These are phyloP conservation scores for Cinclus mexicanus DNA, from an alignment of 2,113 vertebrate genomes.

Conservation along the genomic window DNA sequence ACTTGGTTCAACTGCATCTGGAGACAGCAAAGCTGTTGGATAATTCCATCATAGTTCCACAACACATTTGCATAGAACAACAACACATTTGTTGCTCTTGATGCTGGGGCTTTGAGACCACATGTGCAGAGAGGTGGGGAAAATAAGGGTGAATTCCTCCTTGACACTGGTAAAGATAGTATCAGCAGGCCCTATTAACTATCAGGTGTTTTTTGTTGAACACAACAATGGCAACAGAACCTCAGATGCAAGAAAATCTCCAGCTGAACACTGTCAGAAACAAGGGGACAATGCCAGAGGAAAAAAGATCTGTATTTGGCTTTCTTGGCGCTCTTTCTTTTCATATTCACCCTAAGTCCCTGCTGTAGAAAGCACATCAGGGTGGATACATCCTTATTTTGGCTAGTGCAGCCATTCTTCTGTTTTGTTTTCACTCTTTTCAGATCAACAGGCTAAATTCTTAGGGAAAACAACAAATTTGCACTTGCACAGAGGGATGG, in stretches of 20 bases:
- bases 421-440: not conserved
- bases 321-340: not conserved
- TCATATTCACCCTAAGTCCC: not conserved
- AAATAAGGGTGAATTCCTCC: not conserved
- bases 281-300: not conserved
- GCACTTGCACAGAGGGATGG: not conserved
- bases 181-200: not conserved
- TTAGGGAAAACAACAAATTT: not conserved
- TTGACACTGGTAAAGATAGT: not conserved
- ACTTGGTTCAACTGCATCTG: not conserved
- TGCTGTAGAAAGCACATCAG: not conserved
- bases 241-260: not conserved
- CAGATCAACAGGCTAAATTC: not conserved
- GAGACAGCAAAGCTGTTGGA: not conserved
- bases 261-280: not conserved
- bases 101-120: not conserved
- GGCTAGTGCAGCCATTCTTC: not conserved
- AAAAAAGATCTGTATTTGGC: not conserved
- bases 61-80: no score
- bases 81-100: not conserved
- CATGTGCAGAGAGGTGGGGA: not conserved
- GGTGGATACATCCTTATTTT: not conserved
- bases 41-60: not conserved
- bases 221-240: not conserved
- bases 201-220: fast-evolving